phyloP scores from a whole-genome alignment of 2,888 invertebrate species.

The Scaptomyza reducta region DNA sequence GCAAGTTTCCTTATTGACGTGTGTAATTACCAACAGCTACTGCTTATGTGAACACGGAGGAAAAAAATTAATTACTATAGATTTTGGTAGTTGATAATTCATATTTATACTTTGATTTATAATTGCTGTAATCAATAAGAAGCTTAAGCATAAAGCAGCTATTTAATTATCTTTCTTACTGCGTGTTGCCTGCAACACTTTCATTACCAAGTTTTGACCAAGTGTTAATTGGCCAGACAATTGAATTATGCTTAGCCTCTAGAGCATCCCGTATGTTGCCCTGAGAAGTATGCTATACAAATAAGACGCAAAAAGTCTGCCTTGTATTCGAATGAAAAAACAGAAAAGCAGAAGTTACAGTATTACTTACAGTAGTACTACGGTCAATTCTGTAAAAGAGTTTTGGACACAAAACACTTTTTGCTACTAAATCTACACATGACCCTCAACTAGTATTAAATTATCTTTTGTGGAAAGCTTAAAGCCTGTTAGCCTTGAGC shows the following conservation, averaged over 20 bases:
- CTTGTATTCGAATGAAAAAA: background rate
- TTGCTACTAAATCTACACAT: background rate
- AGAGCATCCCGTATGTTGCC: conserved; percentile 29
- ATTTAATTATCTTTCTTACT: background rate
- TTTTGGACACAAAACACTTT: background rate
- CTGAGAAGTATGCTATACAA: conserved; percentile 49
- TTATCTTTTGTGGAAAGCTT: conserved; percentile 9
- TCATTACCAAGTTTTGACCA: conserved; percentile 35
- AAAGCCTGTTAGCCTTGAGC: conserved; percentile 18
- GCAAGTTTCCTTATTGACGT: conserved; percentile 34
- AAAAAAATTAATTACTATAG: background rate
- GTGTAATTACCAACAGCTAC: conserved; percentile 58
- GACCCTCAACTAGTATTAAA: conserved; percentile 48
- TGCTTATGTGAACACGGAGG: conserved; percentile 7
- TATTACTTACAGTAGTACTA: background rate
- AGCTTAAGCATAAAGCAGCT: background rate
- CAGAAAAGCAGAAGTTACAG: too few species aligned
- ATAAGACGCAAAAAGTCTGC: conserved; percentile 5
- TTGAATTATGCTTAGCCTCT: conserved; percentile 61
- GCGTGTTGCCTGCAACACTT: conserved; percentile 13
- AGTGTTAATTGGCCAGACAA: conserved; percentile 66
- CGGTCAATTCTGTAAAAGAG: too few species aligned
- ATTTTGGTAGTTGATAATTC: background rate
- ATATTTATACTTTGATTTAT: background rate
- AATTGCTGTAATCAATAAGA: background rate